Evolutionary conservation across 2,113 vertebrate genomes (phyloP).

Genomic region (Clarias macrocephalus): DNA sequence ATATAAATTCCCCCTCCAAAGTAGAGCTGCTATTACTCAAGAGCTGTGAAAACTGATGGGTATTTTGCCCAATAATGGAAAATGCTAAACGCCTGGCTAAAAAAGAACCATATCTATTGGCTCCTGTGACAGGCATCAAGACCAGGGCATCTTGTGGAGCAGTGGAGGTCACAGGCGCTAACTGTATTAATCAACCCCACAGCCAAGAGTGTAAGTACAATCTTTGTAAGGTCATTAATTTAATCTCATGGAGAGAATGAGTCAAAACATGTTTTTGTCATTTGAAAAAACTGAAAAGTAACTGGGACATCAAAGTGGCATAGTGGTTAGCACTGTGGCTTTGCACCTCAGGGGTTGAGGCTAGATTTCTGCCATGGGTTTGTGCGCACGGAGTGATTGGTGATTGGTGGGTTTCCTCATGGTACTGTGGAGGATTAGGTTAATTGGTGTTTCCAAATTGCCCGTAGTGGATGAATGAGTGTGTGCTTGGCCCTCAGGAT

Average conservation of each 20-base stretch:
- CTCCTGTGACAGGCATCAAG: neutral
- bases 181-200: slow-evolving; percentile 8
- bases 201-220: neutral
- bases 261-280: neutral
- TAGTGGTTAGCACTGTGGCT: too few relatives aligned
- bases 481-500: neutral
- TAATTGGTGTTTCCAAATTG: too few relatives aligned
- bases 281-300: neutral
- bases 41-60: slow-evolving; percentile 15
- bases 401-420: too few relatives aligned
- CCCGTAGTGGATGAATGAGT: too few relatives aligned
- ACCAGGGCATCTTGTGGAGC: neutral
- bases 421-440: too few relatives aligned
- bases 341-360: too few relatives aligned
- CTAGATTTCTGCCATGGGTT: too few relatives aligned
- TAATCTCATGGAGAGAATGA: slow-evolving; percentile 6
- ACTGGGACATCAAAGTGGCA: neutral
- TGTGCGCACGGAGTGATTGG: too few relatives aligned
- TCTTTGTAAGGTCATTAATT: neutral
- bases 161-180: neutral
- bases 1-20: slow-evolving; percentile 23
- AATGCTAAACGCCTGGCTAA: slow-evolving; percentile 2
- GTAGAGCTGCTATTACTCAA: slow-evolving; percentile 25
- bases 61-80: slow-evolving; percentile 1
- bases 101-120: slow-evolving; percentile 2